Evolutionary conservation across 2,888 invertebrate species (phyloP).

Genomic region (Apamea monoglypha): DNA sequence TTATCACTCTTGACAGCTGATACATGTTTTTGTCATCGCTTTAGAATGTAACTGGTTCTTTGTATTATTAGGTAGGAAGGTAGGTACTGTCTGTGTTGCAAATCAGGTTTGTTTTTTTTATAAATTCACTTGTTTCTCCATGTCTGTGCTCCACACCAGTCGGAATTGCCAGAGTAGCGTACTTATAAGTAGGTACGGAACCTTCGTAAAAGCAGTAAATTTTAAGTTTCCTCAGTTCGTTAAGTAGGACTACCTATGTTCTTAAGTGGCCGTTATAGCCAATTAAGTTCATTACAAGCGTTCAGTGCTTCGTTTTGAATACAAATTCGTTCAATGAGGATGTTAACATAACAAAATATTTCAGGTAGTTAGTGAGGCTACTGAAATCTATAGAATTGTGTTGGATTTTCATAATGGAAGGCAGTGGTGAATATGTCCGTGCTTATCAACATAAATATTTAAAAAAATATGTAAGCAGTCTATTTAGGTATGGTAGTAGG

Average conservation of each 20-base stretch:
- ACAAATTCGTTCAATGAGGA: slow-evolving; percentile 75
- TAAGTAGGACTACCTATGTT: slow-evolving; percentile 34
- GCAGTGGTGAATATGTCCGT: slow-evolving; percentile 8
- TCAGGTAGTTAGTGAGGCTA: slow-evolving; percentile 48
- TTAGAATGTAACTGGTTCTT: slow-evolving; percentile 43
- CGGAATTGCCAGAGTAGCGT: background rate
- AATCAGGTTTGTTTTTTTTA: slow-evolving; percentile 27
- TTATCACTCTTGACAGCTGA: slow-evolving; percentile 2
- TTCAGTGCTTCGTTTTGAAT: slow-evolving; percentile 71
- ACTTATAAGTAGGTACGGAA: slow-evolving; percentile 52
- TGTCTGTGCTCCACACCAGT: background rate
- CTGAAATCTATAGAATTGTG: slow-evolving; percentile 40
- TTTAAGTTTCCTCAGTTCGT: slow-evolving; percentile 43
- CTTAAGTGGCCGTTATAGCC: slow-evolving; percentile 69
- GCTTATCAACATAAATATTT: slow-evolving; percentile 15
- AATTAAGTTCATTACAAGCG: slow-evolving; percentile 73
- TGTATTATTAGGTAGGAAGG: background rate
- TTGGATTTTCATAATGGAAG: slow-evolving; percentile 22
- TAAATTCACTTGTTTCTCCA: background rate
- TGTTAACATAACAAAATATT: slow-evolving; percentile 61
- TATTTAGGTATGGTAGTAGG: background rate
- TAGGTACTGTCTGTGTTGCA: background rate
- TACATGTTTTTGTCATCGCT: slow-evolving; percentile 22
- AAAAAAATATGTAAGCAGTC: background rate
- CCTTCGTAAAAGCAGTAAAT: slow-evolving; percentile 3